Evolutionary conservation across 2,888 invertebrate genomes (phyloP), one percentile per base, ranked within the genome.

Genomic region (Agrotis segetum): DNA sequence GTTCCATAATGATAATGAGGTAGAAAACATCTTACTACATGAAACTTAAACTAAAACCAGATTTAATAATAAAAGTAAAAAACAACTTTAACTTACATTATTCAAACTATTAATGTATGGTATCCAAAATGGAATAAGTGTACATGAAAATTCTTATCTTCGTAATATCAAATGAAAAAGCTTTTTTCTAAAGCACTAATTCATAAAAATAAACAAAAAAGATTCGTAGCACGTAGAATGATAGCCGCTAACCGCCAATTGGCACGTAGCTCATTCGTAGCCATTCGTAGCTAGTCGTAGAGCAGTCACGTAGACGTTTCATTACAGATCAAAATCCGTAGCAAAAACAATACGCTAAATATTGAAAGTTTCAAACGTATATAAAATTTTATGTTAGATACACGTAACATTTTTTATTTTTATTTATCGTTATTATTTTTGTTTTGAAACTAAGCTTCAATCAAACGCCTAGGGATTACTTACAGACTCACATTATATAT

Each of bases 301-400:
- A 74, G 44, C 58, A 19, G 66, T 74, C 77, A 81, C 81, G 72
- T 80, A 77, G 71, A 50, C 56, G 55, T 49, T 79, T 74, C 63
- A 79, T 63, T 77, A 77, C 74, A 73, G 63, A 68, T 77, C 69
- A 76, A 79, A 85, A 79, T 59, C 47, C 62, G 66, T 77, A 65
- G 71, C 67, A 65, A 70, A 71, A 77, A 77, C 62, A 79, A 63
- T 60, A 63, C 24, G 46, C 69, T 69, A 73, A 69, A 71, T 19
- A 83, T 13, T 19, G 3, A 50, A 66, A 46, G n/a, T 62, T 73
- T 50, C 21, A 21, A 40, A 7, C 40, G 14, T 14, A 65, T 17
- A 24, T 50, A 56, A 56, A 56, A 44, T 65, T 49, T 55, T 29
- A 71, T 34, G 16, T 16, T 56, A 21, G 14, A 7, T 17, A 16